These are phyloP conservation scores for Ctenomys sociabilis DNA, from an alignment of 2,113 vertebrate genomes.

Conservation along the genomic window DNA sequence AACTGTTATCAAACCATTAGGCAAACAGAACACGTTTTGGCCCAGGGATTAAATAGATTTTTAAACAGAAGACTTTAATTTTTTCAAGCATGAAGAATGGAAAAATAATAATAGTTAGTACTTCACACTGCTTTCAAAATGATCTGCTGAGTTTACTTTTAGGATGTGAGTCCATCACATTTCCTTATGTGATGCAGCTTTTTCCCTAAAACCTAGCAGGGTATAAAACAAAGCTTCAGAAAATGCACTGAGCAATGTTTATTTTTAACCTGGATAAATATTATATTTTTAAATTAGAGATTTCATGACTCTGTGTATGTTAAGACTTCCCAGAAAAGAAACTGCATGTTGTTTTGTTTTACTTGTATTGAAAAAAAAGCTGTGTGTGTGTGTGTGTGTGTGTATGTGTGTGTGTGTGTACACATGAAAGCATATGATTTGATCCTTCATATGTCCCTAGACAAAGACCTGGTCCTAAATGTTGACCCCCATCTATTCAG, in stretches of 20 bases:
- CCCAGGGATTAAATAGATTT: constrained; percentile 10
- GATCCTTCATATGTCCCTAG: constrained; percentile 23
- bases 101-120: constrained; percentile 29
- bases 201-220: neutral
- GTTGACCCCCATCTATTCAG: neutral
- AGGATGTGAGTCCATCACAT: neutral
- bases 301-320: neutral
- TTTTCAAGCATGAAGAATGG: neutral
- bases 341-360: neutral
- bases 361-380: neutral
- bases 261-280: constrained; percentile 56
- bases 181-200: neutral
- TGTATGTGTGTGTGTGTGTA: neutral
- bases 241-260: neutral
- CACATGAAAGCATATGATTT: neutral
- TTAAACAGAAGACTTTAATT: neutral
- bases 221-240: neutral
- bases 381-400: neutral
- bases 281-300: constrained; percentile 39
- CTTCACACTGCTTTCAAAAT: neutral
- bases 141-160: neutral
- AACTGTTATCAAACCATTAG: neutral
- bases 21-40: neutral
- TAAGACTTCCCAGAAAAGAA: neutral
- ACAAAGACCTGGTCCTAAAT: neutral